Conservation (phyloP, 2,797 vertebrate species). For the Clamator glandarius region DNA sequence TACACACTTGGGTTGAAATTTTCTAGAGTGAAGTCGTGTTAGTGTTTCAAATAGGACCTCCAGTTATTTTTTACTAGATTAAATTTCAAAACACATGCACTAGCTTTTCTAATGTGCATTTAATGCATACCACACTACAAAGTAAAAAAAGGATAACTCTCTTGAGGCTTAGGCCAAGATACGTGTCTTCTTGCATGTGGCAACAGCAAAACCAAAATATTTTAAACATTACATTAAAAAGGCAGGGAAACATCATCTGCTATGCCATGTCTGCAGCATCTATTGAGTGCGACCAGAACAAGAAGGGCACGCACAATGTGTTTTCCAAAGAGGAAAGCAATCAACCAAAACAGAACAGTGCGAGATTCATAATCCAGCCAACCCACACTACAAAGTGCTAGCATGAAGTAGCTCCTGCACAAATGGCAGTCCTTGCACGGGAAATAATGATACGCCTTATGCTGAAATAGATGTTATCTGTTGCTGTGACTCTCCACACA, state of each 20-base stretch:
- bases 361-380: not conserved
- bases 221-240: not conserved
- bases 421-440: not conserved
- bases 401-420: not conserved
- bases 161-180: not conserved
- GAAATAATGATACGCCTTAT: not conserved
- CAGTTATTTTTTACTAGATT: not conserved
- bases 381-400: not conserved
- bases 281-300: not conserved
- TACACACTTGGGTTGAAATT: not conserved
- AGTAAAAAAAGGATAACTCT: not conserved
- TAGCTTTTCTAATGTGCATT: not conserved
- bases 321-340: not conserved
- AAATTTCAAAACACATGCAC: not conserved
- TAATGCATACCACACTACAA: not conserved
- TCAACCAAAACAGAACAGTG: not conserved
- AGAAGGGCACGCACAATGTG: not conserved
- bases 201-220: not conserved
- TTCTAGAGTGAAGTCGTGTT: not conserved
- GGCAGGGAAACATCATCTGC: not conserved
- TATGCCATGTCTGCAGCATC: not conserved
- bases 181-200: not conserved
- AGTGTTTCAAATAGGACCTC: not conserved
- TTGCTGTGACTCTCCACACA: conserved; percentile 13
- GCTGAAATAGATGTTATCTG: not conserved